Percentiles rank a stretch among this genome's conserved stretches.
Evolutionary conservation across 1,140 invertebrate species (phyloP).

Genomic region (Drosophila sucinea): DNA sequence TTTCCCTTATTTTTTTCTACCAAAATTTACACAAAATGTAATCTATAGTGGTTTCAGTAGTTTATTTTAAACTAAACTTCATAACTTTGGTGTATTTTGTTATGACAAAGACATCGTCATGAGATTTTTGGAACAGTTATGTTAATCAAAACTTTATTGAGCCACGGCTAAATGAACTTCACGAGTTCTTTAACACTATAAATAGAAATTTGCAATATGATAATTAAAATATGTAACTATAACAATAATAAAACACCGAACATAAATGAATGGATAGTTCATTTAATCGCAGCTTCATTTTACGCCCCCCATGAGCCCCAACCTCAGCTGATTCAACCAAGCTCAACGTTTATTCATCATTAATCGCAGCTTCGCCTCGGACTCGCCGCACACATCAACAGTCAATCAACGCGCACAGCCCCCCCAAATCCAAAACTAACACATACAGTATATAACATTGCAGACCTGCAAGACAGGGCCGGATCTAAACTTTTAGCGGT

Average conservation of each 20-base stretch:
- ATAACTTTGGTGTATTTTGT: background rate
- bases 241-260: conserved; percentile 29
- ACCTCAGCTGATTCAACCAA: conserved; percentile 33
- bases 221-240: conserved; percentile 24
- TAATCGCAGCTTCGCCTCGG: conserved; percentile 53
- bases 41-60: no score
- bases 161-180: conserved; percentile 32
- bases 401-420: conserved; percentile 63
- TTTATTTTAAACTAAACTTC: background rate
- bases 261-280: background rate
- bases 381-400: conserved; percentile 62
- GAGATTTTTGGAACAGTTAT: conserved; percentile 27
- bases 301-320: conserved; percentile 17
- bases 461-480: background rate
- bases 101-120: conserved; percentile 11
- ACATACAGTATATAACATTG: background rate
- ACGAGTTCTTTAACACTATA: conserved; percentile 31
- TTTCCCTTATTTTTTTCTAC: no score
- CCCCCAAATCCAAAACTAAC: conserved; percentile 15
- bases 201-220: conserved; percentile 37
- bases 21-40: no score
- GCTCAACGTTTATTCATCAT: conserved; percentile 63
- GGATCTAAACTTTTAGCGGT: background rate
- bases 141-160: conserved; percentile 30
- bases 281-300: conserved; percentile 22